phyloP scores from a whole-genome alignment of 2,888 invertebrate species.

The Himalopsyche japonica region DNA sequence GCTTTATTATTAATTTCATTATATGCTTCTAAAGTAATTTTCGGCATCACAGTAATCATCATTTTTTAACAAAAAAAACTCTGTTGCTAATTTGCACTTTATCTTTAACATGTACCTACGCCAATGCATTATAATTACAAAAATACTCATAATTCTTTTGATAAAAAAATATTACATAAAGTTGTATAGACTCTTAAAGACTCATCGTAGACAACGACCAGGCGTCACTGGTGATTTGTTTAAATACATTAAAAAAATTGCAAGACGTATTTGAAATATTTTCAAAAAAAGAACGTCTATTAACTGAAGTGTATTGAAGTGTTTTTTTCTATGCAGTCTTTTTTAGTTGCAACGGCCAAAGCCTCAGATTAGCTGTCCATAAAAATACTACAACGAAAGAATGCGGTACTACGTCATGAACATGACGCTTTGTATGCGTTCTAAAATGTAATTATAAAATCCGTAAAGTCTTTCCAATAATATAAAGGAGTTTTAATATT shows the following conservation, averaged over 20 bases:
- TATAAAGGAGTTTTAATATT: too few species aligned
- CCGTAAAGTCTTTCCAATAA: too few species aligned
- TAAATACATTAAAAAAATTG: slow-evolving; percentile 9
- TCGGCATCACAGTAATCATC: neutral
- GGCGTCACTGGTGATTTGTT: slow-evolving; percentile 33
- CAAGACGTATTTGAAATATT: slow-evolving; percentile 6
- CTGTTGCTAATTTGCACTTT: neutral
- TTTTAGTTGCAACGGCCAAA: neutral
- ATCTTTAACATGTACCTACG: neutral
- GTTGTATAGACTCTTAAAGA: neutral
- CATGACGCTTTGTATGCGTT: neutral
- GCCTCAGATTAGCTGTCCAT: neutral
- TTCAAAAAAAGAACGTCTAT: slow-evolving; percentile 24
- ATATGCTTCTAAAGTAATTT: neutral
- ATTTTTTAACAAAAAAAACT: neutral
- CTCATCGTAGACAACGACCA: slow-evolving; percentile 4
- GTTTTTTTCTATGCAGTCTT: neutral
- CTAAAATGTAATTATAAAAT: too few species aligned
- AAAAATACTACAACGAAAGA: neutral
- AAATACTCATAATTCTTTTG: neutral
- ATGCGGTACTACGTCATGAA: neutral
- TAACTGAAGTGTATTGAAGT: slow-evolving; percentile 5
- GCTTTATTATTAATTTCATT: neutral
- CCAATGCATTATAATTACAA: neutral
- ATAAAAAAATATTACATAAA: neutral